Base-by-base conservation (phyloP, 2,113 vertebrate species). In the Sciurus niger region DNA sequence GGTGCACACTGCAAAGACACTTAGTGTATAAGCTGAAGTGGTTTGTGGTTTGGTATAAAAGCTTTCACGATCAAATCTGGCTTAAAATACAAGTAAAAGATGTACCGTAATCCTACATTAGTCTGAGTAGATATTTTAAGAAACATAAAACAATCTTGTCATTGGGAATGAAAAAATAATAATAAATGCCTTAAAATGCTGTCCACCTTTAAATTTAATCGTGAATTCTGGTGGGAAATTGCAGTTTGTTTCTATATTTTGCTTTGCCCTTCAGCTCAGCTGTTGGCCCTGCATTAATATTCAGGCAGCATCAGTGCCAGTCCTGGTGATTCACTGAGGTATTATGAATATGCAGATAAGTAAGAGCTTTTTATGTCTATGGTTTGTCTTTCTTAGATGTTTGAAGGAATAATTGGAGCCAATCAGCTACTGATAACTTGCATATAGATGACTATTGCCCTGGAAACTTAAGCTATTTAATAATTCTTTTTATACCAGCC, bases 331-430 rank as follows among this genome's bases (percentile, higher is more conserved):
- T 98, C 98, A 98, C 95, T 95, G 89, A 98, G 92, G 83, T 98
- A 97, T 98, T 98, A 98, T 97, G 97, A 98, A 98, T 98, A 98
- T 98, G 97, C 91, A 98, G 98, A 98, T 95, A 73, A 98, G 84
- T 22, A 94, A 73, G 79, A 97, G 77, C 58, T 97, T 98, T 98
- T 98, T 97, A 96, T 97, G 83, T 95, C 97, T 87, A 20, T 90
- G 79, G 86, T 98, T 98, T 98, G 95, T 98, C 97, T 98, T 96
- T 98, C 96, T 97, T 97, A 96, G 89, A 96, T 97, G 40, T 98
- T 98, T 13, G 3, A 97, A 98, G 89, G 78, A 98, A 97, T 97
- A 98, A 97, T 93, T 98, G 96, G 98, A 98, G 90, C 83, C 83
- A 98, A 97, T 98, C 88, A 96, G 78, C 95, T 97, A 78, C 94